Evolutionary conservation across 2,888 invertebrate species (phyloP), one percentile per base, ranked within the genome.

Genomic region (Oligia strigilis): DNA sequence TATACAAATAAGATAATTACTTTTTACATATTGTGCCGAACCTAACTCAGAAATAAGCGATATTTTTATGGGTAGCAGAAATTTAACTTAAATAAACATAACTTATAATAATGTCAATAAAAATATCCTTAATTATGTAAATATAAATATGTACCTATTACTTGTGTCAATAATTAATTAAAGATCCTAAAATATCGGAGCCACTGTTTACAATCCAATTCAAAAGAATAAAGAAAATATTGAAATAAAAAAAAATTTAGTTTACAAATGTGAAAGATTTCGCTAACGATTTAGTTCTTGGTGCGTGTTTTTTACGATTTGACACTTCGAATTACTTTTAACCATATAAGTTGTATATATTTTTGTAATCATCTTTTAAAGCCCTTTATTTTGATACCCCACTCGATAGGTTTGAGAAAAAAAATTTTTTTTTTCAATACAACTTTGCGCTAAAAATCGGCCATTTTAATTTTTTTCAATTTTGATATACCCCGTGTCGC

Each of bases 1-100:
- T 29, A 66, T 52, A 71, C 23, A 77, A 49, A 70, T 85, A 77
- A 40, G 40, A 40, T 40, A 29, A 29, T 29, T 43, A 78, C 66
- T 77, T 66, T 77, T 82, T 71, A 75, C 75, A 84, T 72, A 46
- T 75, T 85, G 67, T 87, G 87, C 75, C 43, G 13, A 83, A 77
- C 36, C 36, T 65, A 5, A n/a, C 43, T 72, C 76, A 14, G 4
- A 1, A 77, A 80, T 77, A 84, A 77, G 87, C 88, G 60, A 74
- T 75, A 14, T 13, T 64, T 72, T 52, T 29, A 75, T 65, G 52
- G 52, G 9, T 2, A n/a, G 11, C 23, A 36, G 36, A 55, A 70
- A 52, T 43, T n/a, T 36, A 60, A 77, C 36, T 29, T 66, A 64
- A 23, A 43, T 55, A 65, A n/a, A 23, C 17, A n/a, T 55, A 67